phyloP scores from a whole-genome alignment of 2,888 invertebrate species.

The Eustalomyia histrio region DNA sequence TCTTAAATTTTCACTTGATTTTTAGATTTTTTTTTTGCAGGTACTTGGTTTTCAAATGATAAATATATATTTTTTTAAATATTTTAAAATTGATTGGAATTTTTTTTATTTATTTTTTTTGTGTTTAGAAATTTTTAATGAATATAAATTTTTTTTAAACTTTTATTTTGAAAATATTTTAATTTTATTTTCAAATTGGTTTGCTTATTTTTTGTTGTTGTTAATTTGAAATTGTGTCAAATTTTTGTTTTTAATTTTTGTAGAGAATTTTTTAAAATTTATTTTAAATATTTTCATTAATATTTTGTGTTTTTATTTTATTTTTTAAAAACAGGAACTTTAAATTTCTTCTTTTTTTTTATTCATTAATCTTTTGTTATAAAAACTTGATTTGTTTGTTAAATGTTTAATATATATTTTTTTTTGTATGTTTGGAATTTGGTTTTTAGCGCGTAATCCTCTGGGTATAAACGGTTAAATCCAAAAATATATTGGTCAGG shows the following conservation, averaged over 20 bases:
- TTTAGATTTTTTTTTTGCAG: slow-evolving; percentile 41
- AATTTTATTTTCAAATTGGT: neutral
- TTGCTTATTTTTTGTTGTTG: neutral
- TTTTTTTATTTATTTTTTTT: too few relatives aligned
- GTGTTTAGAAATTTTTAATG: neutral
- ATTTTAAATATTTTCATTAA: too few relatives aligned
- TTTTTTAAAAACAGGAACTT: slow-evolving; percentile 71
- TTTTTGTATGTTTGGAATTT: too few relatives aligned
- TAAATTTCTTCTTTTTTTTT: slow-evolving; percentile 65
- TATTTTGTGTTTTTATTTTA: slow-evolving; percentile 18
- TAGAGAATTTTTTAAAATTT: too few relatives aligned
- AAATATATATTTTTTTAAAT: neutral
- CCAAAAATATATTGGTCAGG: slow-evolving; percentile 54
- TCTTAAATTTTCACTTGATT: slow-evolving; percentile 16
- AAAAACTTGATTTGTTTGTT: slow-evolving; percentile 17
- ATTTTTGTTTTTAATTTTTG: neutral
- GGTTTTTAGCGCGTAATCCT: slow-evolving; percentile 62
- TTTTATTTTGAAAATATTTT: neutral
- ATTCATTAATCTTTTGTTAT: slow-evolving; percentile 14
- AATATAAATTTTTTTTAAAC: neutral
- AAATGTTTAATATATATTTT: slow-evolving; percentile 45
- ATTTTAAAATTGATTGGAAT: slow-evolving; percentile 40
- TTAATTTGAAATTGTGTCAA: neutral
- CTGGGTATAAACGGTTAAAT: slow-evolving; percentile 58
- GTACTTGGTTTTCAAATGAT: slow-evolving; percentile 25